Base-by-base conservation (phyloP, 2,113 vertebrate species). In the Tor tambroides region DNA sequence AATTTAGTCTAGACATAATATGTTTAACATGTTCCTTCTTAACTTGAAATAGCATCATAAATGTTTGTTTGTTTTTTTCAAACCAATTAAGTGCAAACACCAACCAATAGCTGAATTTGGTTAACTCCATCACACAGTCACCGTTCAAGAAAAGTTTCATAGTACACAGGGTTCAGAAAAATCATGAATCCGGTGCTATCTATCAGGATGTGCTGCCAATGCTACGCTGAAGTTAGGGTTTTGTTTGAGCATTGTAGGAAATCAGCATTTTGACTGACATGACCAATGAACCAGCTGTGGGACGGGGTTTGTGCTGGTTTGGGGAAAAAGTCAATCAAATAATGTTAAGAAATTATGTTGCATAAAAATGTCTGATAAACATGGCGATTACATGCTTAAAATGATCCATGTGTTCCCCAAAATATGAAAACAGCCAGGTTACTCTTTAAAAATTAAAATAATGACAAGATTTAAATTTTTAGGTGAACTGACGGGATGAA, bases 1-100 rank as follows among this genome's bases (percentile, higher is more conserved):
- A 80, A 85, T n/a, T 30, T 28, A 9, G 76, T 32, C 85, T 54
- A 41, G 84, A 65, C 32, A 23, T 41, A 75, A 75, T 75, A 26
- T 5, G 17, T 43, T 75, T 43, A 75, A 43, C 26, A 65, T 67
- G 28, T 69, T 69, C 6, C 51, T 54, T 54, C 1, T 54, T 54
- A 54, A 54, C 51, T 54, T 23, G 12, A 59, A 59, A 3, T 59
- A 23, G 21, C 54, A 59, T 23, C 21, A 10, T 35, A 71, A 21
- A 21, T 35, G 32, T 72, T 11, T 5, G 15, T 35, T 30, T 69
- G 19, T 69, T 32, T 69, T 71, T 35, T 1, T 19, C 4, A 72
- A 72, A 11, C 19, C 35, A 72, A 41, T 72, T 12, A 23, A 23
- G 32, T 5, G 35, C 35, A 72, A 23, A 72, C 9, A 23, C 35